phyloP scores from a whole-genome alignment of 2,797 vertebrate genomes.

The Australoheros facetus region DNA sequence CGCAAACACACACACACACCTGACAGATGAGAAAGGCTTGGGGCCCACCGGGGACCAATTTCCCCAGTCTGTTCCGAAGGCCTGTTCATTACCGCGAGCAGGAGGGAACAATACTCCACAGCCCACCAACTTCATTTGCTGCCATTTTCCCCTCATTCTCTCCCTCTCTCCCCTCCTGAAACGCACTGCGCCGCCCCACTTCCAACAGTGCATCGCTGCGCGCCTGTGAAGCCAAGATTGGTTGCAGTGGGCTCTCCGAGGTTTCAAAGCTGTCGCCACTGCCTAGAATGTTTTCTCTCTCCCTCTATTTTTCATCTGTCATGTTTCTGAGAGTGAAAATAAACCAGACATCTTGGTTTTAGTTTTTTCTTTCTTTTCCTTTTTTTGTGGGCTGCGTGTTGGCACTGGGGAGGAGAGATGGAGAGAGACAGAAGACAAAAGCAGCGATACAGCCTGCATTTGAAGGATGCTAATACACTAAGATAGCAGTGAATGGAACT shows the following conservation, averaged over 20 bases:
- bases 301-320: slow-evolving; percentile 67
- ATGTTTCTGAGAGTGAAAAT: slow-evolving; percentile 66
- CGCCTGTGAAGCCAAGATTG: slow-evolving; percentile 70
- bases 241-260: slow-evolving; percentile 59
- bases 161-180: slow-evolving; percentile 25
- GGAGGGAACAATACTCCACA: slow-evolving; percentile 71
- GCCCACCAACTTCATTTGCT: slow-evolving; percentile 71
- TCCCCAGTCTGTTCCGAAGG: slow-evolving; percentile 62
- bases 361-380: slow-evolving; percentile 4
- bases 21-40: slow-evolving; percentile 56
- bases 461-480: slow-evolving; percentile 33
- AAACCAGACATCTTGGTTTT: slow-evolving; percentile 61
- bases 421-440: slow-evolving; percentile 20
- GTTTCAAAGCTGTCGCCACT: slow-evolving; percentile 63
- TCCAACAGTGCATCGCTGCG: slow-evolving; percentile 64
- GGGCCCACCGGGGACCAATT: slow-evolving; percentile 66
- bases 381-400: slow-evolving; percentile 30
- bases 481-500: slow-evolving; percentile 38
- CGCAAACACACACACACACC: slow-evolving; percentile 55
- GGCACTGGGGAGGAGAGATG: slow-evolving; percentile 21
- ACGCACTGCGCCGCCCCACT: slow-evolving; percentile 43
- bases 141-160: slow-evolving; percentile 66
- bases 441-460: slow-evolving; percentile 13
- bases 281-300: slow-evolving; percentile 59
- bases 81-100: slow-evolving; percentile 73